Conservation (phyloP, 2,888 invertebrate species). For the Syritta pipiens region DNA sequence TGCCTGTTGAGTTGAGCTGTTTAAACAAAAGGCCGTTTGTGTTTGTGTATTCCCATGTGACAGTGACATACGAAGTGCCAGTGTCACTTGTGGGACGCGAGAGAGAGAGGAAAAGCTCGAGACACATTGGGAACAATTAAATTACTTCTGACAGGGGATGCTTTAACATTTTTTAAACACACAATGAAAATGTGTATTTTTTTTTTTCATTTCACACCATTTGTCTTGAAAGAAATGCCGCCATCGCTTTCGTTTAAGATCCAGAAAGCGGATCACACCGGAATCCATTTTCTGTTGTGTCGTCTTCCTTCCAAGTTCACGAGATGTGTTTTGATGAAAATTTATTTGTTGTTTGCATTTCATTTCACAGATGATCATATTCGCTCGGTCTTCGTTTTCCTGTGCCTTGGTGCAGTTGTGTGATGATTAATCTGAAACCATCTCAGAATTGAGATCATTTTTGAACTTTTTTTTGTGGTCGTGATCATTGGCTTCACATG, state of each 20-base stretch:
- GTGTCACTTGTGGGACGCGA: constrained; percentile 16
- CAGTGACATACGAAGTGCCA: constrained; percentile 31
- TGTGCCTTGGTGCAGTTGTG: background rate
- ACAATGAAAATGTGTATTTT: constrained; percentile 37
- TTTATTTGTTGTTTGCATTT: constrained; percentile 24
- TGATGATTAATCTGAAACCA: constrained; percentile 56
- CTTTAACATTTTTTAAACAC: no score
- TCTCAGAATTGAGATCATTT: no score
- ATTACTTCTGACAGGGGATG: no score
- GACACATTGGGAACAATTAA: constrained; percentile 67
- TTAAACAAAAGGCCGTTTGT: constrained; percentile 24
- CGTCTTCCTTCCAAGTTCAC: constrained; percentile 17
- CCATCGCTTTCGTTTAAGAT: constrained; percentile 1
- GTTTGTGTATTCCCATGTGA: constrained; percentile 7
- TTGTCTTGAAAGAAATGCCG: constrained; percentile 24
- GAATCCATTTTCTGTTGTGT: constrained; percentile 17
- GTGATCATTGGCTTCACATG: no score
- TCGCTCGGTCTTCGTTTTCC: background rate
- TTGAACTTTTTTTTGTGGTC: no score
- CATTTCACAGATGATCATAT: background rate
- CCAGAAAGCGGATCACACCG: constrained; percentile 22
- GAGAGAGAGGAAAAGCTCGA: background rate
- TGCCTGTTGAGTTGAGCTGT: no score
- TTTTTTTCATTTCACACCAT: background rate
- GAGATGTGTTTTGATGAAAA: constrained; percentile 14